These are phyloP conservation scores for Sminthurides bifidus DNA, from an alignment of 1,140 invertebrate genomes.

Conservation along the genomic window DNA sequence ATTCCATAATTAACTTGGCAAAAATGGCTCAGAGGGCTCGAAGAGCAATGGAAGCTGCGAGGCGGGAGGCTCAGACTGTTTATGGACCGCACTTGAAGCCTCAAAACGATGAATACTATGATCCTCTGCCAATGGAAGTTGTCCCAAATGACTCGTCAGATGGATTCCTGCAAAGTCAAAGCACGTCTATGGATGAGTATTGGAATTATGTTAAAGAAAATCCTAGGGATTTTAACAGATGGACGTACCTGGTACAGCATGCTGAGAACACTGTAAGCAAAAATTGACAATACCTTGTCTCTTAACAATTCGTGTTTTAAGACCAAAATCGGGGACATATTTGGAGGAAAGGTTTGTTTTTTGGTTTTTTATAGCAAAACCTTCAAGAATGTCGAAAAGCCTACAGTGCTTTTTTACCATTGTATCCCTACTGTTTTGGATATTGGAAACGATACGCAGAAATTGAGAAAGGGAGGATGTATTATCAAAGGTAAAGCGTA, in stretches of 20 bases:
- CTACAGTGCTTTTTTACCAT: constrained; percentile 30
- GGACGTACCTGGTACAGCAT: constrained; percentile 28
- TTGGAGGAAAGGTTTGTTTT: constrained; percentile 1
- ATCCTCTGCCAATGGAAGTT: constrained; percentile 30
- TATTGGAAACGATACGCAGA: constrained; percentile 31
- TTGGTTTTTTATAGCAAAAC: constrained; percentile 19
- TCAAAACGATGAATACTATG: constrained; percentile 21
- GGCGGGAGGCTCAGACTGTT: background rate
- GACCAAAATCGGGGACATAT: background rate
- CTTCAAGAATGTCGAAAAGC: constrained; percentile 20
- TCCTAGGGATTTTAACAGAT: constrained; percentile 29
- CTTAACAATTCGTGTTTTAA: background rate
- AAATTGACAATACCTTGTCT: background rate
- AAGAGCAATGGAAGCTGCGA: constrained; percentile 14
- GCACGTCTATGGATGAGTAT: constrained; percentile 18
- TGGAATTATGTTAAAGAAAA: constrained; percentile 28
- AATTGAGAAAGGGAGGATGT: constrained; percentile 21
- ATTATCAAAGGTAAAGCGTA: constrained; percentile 29
- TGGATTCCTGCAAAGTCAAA: constrained; percentile 3
- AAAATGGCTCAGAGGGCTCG: constrained; percentile 17
- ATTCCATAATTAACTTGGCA: constrained; percentile 20
- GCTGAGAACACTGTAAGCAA: constrained; percentile 16
- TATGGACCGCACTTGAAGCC: background rate
- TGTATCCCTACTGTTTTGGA: constrained; percentile 31
- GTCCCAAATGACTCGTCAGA: constrained; percentile 10